Base-by-base conservation (phyloP, 23 tunicate species). In the Clavelina lepadiformis region DNA sequence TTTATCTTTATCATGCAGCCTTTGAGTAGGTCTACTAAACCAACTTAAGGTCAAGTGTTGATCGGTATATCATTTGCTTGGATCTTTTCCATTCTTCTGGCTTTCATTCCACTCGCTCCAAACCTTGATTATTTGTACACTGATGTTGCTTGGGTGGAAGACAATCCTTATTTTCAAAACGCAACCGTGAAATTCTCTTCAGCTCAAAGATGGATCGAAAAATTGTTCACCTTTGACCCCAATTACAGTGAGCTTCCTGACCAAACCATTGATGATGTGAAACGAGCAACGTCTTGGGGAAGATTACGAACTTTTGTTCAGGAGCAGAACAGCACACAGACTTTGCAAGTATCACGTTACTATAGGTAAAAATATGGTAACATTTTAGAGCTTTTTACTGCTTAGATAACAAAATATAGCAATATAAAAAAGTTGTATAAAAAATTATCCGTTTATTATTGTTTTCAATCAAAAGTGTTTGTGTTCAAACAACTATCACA, bases 141-240 rank as follows among this genome's bases (percentile, higher is more conserved):
- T 21, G 26, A 35, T 0, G 31, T 35, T 21, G 77, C 77, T 0
- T 29, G 37, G 38, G n/a, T 71, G 4, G 44, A 56, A 22, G n/a
- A 36, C 52, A 71, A 56, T 32, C 77, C 65, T 13, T 71, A 32
- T 52, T 71, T 54, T n/a, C 65, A 34, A 15, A 71, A 55, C 11
- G 50, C 65, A 18, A 5, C 44, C 8, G 58, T 71, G 77, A 34
- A 61, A 2, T 61, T 61, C 35, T 33, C 44, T 24, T 19, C 35
- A 22, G 49, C 49, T 41, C 11, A 41, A 41, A 8, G 11, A 15
- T 41, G 49, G 49, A 15, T 15, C 13, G 49, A 41, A 41, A 11
- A 41, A 15, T 8, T 41, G 49, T 8, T 15, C 13, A 15, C 15
- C 15, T 41, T 41, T 41, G 49, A 41, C 49, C 11, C 49, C 11